Base-by-base conservation (phyloP, 2,888 invertebrate species). In the Sturmia bella region DNA sequence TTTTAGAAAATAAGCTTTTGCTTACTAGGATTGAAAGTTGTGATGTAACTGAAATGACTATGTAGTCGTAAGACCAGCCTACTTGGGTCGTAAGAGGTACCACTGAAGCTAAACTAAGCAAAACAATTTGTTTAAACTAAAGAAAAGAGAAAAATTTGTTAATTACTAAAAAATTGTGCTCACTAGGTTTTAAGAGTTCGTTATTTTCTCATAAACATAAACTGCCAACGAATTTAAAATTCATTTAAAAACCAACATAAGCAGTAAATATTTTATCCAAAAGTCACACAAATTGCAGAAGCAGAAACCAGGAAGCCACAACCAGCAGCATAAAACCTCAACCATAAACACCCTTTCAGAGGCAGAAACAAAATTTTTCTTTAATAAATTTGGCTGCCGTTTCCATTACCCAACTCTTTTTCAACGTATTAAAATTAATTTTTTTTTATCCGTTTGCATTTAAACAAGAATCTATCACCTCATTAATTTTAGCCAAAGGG, bases 381-480 rank as follows among this genome's bases (percentile, higher is more conserved):
- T n/a, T 61, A 80, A 80, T 70, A 80, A 70, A 70, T 75, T 68
- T 75, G 24, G 39, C n/a, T 75, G 27, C 24, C 37, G 17, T 45
- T 63, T 56, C 32, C 9, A 9, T 32, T 32, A n/a, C 61, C n/a
- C 27, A 45, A 2, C 21, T 27, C 39, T 39, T 11, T 27, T 41
- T 17, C 59, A 27, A 19, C 59, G n/a, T 48, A 37, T 15, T 27
- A 45, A 9, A 27, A 37, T 32, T 37, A 41, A 17, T 41, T 66
- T 52, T 57, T 64, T 56, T 57, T 39, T 52, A 43, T 43, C 1
- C 19, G 13, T 59, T 73, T 50, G 17, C 56, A 66, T 83, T 85
- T 82, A 84, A 84, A 86, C 80, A 84, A 85, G 86, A 85, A 85
- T 85, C 85, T 86, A 86, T 86, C 86, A 86, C 86, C 86, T 86